These are phyloP conservation scores for Oxystoma pomonae DNA, from an alignment of 2,888 invertebrate genomes.

Conservation along the genomic window DNA sequence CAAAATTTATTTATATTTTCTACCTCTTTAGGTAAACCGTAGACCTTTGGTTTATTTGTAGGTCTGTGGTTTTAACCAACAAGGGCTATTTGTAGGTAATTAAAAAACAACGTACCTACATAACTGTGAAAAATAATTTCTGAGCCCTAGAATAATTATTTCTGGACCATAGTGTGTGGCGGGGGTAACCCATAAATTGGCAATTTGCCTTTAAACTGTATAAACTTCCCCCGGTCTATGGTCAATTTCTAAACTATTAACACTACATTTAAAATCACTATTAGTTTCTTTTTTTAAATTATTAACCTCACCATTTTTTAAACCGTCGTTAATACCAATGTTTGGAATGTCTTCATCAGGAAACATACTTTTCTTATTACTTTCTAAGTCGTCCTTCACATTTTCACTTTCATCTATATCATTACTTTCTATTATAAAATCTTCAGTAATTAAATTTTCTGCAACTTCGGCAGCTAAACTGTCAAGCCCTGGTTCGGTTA, in stretches of 20 bases:
- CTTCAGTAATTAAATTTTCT: conserved; percentile 10
- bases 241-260: conserved; percentile 9
- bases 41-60: too few relatives aligned
- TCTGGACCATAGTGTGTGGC: too few relatives aligned
- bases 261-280: not conserved
- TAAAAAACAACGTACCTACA: too few relatives aligned
- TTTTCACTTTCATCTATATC: conserved; percentile 22
- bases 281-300: conserved; percentile 10
- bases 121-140: too few relatives aligned
- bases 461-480: conserved; percentile 9
- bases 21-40: too few relatives aligned
- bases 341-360: too few relatives aligned
- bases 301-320: conserved; percentile 10
- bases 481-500: not conserved
- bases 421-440: conserved; percentile 5
- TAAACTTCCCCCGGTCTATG: conserved; percentile 39
- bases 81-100: too few relatives aligned
- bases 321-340: conserved; percentile 19
- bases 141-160: too few relatives aligned
- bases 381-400: too few relatives aligned
- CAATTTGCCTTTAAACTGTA: conserved; percentile 37
- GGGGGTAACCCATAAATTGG: too few relatives aligned
- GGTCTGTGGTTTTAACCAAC: too few relatives aligned
- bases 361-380: conserved; percentile 22
- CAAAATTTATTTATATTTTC: too few relatives aligned